A percentile compares a stretch with the other conserved stretches of the same genome.
phyloP scores from a whole-genome alignment of 2,888 invertebrate genomes.

The Agrotis puta region DNA sequence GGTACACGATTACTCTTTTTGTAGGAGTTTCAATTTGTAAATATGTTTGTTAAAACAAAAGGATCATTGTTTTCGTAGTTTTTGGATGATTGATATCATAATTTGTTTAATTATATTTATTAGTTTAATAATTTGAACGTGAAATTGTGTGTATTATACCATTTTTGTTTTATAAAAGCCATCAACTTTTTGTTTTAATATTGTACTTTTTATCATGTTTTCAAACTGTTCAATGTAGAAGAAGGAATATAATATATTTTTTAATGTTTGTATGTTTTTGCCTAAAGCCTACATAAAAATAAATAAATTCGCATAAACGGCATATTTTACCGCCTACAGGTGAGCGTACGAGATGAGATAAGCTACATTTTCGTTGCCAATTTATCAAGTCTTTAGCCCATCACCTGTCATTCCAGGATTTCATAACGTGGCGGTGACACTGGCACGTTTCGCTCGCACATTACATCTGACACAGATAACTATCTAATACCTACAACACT shows the following conservation, averaged over 20 bases:
- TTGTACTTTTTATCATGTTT: background rate
- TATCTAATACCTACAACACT: conserved; percentile 78
- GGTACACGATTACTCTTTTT: conserved; percentile 89
- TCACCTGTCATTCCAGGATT: conserved; percentile 81
- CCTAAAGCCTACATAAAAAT: background rate
- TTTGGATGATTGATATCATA: conserved; percentile 9
- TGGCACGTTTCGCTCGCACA: conserved; percentile 70
- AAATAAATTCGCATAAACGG: conserved; percentile 5
- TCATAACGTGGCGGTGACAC: conserved; percentile 73
- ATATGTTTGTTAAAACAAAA: conserved; percentile 16
- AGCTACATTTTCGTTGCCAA: conserved; percentile 15
- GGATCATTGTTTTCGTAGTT: conserved; percentile 20
- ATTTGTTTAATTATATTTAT: conserved; percentile 2
- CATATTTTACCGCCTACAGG: conserved; percentile 13
- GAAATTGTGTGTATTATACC: background rate
- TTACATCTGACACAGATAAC: conserved; percentile 85
- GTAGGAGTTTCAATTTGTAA: conserved; percentile 44
- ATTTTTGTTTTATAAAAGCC: background rate
- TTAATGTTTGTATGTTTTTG: background rate
- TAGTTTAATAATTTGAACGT: conserved; percentile 14
- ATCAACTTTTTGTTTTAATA: background rate
- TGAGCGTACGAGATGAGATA: conserved; percentile 34
- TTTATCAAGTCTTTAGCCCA: conserved; percentile 62
- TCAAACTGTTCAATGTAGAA: background rate
- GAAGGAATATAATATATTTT: background rate